Evolutionary conservation across 2,797 vertebrate species (phyloP), one percentile per base, ranked within the genome.

Genomic region (Bovichtus diacanthus): DNA sequence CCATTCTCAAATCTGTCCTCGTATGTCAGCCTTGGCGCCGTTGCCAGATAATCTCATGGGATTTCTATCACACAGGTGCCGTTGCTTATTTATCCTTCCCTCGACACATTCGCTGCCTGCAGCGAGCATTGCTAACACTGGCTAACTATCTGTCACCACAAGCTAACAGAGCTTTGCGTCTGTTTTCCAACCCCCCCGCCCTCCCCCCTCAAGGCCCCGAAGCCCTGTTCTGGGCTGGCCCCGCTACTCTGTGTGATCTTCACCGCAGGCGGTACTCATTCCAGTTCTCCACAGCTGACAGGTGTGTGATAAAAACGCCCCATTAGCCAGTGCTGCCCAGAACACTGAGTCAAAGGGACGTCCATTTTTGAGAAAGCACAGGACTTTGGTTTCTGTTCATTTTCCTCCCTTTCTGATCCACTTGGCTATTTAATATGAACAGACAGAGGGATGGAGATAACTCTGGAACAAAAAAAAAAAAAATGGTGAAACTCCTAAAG

Each of bases 251-350:
- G 81, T 88, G 78, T 83, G 84, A 90, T 90, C 78, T 78, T 78
- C 73, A 84, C 88, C 61, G 12, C 80, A 80, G 88, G 88, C 77
- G 4, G 70, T 76, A 63, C 83, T 85, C 69, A 67, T 74, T 71
- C 64, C 64, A 54, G 47, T 60, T 80, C 76, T 87, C 74, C 70
- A 68, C 11, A 80, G 78, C 68, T 84, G 86, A 88, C 86, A 87
- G 83, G 70, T 75, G 77, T 68, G 70, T 87, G 89, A 91, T 87
- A 82, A 83, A 91, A 87, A 76, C 9, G 66, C 76, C 74, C 74
- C n/a, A 27, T 31, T 60, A 64, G 82, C 44, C 68, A 51, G 13
- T 0, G 27, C 16, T 46, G 44, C 74, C 23, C 76, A 56, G 59
- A 78, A 76, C 54, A 53, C 59, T n/a, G 44, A 74, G 27, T 70